Base-by-base conservation (phyloP, 2,113 vertebrate species). In the Percopsis transmontana region DNA sequence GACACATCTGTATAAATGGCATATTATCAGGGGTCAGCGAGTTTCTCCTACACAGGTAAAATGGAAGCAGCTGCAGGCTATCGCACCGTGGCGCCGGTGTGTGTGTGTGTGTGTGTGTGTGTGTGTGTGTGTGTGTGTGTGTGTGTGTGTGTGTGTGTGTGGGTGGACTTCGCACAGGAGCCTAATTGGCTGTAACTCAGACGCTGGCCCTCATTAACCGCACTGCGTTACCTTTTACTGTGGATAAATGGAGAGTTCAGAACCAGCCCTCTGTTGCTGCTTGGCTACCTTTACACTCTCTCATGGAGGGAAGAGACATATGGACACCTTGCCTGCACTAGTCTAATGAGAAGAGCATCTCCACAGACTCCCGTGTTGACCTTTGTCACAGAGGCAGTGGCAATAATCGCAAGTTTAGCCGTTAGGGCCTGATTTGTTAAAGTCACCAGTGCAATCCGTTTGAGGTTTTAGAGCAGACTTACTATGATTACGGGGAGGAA, bases 151-250 rank as follows among this genome's bases (percentile, higher is more conserved):
- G 42, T 45, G 7, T n/a, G 40, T 5, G 40, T 7, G 40, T 41
- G n/a, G 50, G 61, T n/a, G n/a, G 62, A 71, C 68, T 69, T 67
- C 63, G 79, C 80, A 79, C 79, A 59, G 68, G 48, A 21, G 78
- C 78, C 81, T 88, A 88, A 90, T 90, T 87, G 80, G 52, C 74
- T 85, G 71, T 79, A 77, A 82, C 85, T 57, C 48, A 52, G 64
- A 62, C 56, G 73, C 62, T 87, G 85, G 79, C 76, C 73, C 80
- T 88, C 79, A 85, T 90, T 90, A 91, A 89, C 90, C 84, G 83
- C 16, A 54, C 75, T 63, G 72, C 85, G 23, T 85, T 86, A 85
- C 65, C 72, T 87, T 88, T 85, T 79, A 84, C 66, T 77, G 81
- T 62, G 86, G 83, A 86, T 85, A 68, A 88, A 90, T 87, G 70